Evolutionary conservation across 2,888 invertebrate species (phyloP).

Genomic region (Synergus laeviventris): DNA sequence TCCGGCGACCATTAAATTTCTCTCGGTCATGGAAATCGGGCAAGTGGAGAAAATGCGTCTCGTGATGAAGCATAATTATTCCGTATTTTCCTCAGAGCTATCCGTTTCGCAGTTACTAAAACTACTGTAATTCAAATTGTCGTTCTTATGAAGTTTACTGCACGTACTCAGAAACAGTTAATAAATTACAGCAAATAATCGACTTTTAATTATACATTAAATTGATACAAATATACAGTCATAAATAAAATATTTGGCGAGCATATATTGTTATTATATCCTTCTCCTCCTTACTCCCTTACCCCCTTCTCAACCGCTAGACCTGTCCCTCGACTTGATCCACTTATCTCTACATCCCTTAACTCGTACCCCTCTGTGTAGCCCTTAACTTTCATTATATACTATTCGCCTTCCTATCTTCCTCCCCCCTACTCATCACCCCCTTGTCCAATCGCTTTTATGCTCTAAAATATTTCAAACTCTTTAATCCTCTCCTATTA

Average conservation of each 20-base stretch:
- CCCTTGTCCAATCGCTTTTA: too few species aligned
- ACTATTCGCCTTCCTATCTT: too few species aligned
- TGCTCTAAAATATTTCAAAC: too few species aligned
- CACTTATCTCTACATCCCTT: too few species aligned
- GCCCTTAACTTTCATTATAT: too few species aligned
- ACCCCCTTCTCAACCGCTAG: too few species aligned
- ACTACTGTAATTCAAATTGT: conserved; percentile 3
- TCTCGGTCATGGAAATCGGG: conserved; percentile 18
- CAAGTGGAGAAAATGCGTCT: conserved; percentile 18
- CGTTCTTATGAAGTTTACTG: background rate
- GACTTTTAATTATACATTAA: background rate
- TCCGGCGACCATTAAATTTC: conserved; percentile 19
- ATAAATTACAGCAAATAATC: background rate
- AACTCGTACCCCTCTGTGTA: too few species aligned
- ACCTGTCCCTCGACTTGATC: too few species aligned
- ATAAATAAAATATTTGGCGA: background rate
- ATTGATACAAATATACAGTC: background rate
- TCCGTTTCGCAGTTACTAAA: conserved; percentile 13
- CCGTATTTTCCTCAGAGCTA: conserved; percentile 7
- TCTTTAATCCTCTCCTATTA: too few species aligned
- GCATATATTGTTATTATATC: background rate
- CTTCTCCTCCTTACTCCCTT: too few species aligned
- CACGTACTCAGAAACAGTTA: background rate
- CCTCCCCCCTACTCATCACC: too few species aligned
- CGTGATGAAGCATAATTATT: conserved; percentile 35